phyloP scores from a whole-genome alignment of 1,140 invertebrate species.

The Pinna nobilis region DNA sequence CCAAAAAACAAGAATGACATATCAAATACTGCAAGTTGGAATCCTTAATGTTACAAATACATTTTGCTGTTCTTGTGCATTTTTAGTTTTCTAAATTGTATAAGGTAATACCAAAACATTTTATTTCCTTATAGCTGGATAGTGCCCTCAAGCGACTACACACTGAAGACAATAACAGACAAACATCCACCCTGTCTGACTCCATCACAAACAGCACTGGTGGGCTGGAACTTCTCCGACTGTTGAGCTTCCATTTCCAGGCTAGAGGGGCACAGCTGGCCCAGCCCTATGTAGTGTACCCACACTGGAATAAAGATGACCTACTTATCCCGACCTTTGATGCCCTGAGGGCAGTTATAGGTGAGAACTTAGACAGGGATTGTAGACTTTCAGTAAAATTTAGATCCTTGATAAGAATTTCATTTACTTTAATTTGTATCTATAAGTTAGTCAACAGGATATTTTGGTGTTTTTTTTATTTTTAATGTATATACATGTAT shows the following conservation, averaged over 20 bases:
- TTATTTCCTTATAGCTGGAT: constrained; percentile 61
- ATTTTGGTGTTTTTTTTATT: too few species aligned
- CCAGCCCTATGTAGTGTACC: constrained; percentile 69
- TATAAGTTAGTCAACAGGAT: background rate
- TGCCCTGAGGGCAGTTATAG: constrained; percentile 59
- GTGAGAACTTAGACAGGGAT: constrained; percentile 44
- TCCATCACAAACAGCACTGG: constrained; percentile 43
- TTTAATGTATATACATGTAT: too few species aligned
- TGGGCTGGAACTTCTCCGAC: constrained; percentile 62
- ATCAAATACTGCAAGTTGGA: background rate
- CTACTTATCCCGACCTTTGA: constrained; percentile 69
- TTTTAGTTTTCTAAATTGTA: too few species aligned
- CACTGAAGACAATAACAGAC: constrained; percentile 62
- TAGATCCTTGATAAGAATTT: background rate
- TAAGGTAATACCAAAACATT: too few species aligned
- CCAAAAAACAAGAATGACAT: too few species aligned
- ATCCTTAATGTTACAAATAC: background rate
- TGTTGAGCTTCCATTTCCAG: constrained; percentile 72
- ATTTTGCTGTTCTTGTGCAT: too few species aligned
- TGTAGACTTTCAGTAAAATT: background rate
- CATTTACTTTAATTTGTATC: background rate
- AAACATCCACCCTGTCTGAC: constrained; percentile 50
- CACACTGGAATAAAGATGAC: constrained; percentile 70
- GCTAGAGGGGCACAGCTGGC: constrained; percentile 54
- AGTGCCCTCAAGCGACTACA: constrained; percentile 68